phyloP scores from a whole-genome alignment of 2,113 vertebrate genomes.

The Kryptolebias marmoratus region DNA sequence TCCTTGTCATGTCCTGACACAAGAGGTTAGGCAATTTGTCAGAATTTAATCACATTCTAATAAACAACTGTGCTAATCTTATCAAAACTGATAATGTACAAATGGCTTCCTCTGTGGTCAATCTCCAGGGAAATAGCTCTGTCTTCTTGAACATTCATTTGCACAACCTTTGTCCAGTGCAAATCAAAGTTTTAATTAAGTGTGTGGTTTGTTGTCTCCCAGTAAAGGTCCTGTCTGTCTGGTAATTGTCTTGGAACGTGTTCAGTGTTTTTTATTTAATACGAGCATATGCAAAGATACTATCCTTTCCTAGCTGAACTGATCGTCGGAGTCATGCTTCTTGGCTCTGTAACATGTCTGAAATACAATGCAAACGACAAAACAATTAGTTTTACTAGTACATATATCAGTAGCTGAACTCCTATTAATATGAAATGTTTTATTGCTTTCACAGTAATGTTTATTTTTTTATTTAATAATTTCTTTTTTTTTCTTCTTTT shows the following conservation, averaged over 20 bases:
- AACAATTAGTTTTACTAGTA: no score
- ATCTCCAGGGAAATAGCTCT: slow-evolving; percentile 46
- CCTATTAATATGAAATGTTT: background rate
- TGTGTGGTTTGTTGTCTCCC: slow-evolving; percentile 38
- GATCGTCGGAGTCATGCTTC: background rate
- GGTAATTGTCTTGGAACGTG: slow-evolving; percentile 4
- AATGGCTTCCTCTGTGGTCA: slow-evolving; percentile 42
- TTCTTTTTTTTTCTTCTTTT: background rate
- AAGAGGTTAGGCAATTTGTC: slow-evolving; percentile 56
- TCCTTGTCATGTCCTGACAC: slow-evolving; percentile 38
- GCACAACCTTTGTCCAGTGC: slow-evolving; percentile 31
- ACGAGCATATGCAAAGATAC: background rate
- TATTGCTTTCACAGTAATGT: background rate
- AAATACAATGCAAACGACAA: no score
- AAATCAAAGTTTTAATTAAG: slow-evolving; percentile 55
- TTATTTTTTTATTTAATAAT: no score
- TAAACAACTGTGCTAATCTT: slow-evolving; percentile 54
- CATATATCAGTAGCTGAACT: background rate
- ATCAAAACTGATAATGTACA: slow-evolving; percentile 61
- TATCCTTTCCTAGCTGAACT: background rate
- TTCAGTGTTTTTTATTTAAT: background rate
- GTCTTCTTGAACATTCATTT: slow-evolving; percentile 58
- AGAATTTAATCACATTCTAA: slow-evolving; percentile 62
- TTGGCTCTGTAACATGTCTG: background rate
- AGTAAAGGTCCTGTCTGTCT: slow-evolving; percentile 14